A percentile compares a stretch with the other conserved stretches of the same genome.
Evolutionary conservation across 2,888 invertebrate species (phyloP).

Genomic region (Tinea semifulvella): DNA sequence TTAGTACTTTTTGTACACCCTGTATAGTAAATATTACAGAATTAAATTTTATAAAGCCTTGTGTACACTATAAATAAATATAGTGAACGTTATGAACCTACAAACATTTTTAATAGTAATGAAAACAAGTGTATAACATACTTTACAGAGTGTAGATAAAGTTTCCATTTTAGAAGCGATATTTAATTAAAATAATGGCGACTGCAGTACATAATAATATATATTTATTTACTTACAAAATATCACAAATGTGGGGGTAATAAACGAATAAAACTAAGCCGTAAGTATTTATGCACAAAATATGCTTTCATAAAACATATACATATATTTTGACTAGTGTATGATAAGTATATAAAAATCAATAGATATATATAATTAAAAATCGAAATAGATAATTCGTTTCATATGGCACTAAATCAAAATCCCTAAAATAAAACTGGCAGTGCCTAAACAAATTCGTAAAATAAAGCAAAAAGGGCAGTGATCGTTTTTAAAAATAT

Average conservation of each 20-base stretch:
- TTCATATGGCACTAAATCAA: constrained; percentile 50
- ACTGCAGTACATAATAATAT: neutral
- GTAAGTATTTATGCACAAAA: neutral
- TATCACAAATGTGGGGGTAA: constrained; percentile 11
- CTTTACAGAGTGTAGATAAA: too few relatives aligned
- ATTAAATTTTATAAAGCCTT: neutral
- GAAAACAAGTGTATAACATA: too few relatives aligned
- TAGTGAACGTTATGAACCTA: neutral
- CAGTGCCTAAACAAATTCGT: constrained; percentile 27
- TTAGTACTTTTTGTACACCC: neutral
- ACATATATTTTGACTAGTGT: constrained; percentile 14
- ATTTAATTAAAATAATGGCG: neutral
- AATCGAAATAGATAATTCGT: constrained; percentile 19
- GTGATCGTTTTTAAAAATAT: constrained; percentile 28
- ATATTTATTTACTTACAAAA: neutral
- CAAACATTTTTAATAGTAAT: neutral
- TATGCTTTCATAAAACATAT: constrained; percentile 3
- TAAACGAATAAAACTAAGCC: constrained; percentile 8
- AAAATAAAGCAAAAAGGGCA: constrained; percentile 29
- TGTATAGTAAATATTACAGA: too few relatives aligned
- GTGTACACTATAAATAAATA: neutral
- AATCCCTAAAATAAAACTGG: constrained; percentile 38
- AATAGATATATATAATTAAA: constrained; percentile 17
- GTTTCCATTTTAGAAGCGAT: neutral
- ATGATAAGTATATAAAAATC: constrained; percentile 6